Conservation (phyloP, 2,113 vertebrate genomes). For the Eudyptes chrysolophus region DNA sequence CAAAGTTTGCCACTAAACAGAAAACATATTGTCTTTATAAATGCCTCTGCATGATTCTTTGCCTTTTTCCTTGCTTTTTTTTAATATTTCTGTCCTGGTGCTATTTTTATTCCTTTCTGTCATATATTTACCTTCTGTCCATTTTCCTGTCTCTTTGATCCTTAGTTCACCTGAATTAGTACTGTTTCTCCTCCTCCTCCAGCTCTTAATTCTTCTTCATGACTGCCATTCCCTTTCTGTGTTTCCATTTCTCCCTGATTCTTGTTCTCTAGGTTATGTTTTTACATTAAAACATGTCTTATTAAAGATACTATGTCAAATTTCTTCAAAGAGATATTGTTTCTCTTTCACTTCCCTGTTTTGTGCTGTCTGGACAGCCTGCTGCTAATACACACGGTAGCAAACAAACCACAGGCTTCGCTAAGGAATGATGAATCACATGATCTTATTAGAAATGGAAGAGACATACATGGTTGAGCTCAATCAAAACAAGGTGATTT, state of each 20-base stretch:
- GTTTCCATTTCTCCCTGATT: not conserved
- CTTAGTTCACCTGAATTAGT: not conserved
- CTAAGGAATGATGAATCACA: not conserved
- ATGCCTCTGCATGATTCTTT: not conserved
- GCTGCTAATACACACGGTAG: not conserved
- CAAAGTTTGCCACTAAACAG: slow-evolving; percentile 55
- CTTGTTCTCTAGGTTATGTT: not conserved
- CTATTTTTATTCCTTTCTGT: slow-evolving; percentile 19
- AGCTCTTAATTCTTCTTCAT: slow-evolving; percentile 4
- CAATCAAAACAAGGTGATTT: not conserved
- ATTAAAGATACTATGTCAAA: slow-evolving; percentile 24
- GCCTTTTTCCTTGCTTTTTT: not conserved
- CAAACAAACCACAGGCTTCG: not conserved
- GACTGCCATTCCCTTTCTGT: not conserved
- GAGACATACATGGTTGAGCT: not conserved
- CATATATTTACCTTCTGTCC: not conserved
- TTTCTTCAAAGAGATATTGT: slow-evolving; percentile 18
- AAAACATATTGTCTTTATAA: slow-evolving; percentile 66
- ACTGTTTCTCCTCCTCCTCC: not conserved
- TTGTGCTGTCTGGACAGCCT: not conserved
- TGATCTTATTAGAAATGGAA: not conserved
- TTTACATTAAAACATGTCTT: not conserved
- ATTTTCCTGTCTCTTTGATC: slow-evolving; percentile 17
- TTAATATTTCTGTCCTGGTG: not conserved
- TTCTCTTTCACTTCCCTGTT: slow-evolving; percentile 26